Evolutionary conservation across 2,888 invertebrate genomes (phyloP), one percentile per base, ranked within the genome.

Genomic region (Agriotes lineatus): DNA sequence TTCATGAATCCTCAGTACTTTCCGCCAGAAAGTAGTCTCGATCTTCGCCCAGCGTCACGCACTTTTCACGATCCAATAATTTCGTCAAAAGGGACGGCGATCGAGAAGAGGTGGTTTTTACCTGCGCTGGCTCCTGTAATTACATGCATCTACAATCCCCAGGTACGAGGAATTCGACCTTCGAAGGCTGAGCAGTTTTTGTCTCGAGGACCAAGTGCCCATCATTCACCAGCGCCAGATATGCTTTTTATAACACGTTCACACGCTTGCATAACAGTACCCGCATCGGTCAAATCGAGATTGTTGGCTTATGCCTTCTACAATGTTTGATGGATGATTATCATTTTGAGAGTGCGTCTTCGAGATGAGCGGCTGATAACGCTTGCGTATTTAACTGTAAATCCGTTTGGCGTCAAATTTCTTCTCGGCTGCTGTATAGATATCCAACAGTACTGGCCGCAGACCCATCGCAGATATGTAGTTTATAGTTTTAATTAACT

Each of bases 171-270:
- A 59, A 59, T 59, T 42, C 59, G 59, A 20, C 59, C 59, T 59
- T 59, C 59, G 44, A 59, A 59, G 59, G 59, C 22, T 59, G 59
- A 59, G 42, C 59, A 59, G 44, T 59, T 59, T 45, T 59, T 59
- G 42, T 33, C 30, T 45, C 2, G 44, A 22, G 44, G 19, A 59
- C n/a, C 52, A 52, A 52, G 52, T 48, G 52, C 52, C 33, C 52
- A 52, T 52, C 52, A 52, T 52, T 33, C 52, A 18, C 52, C 33
- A 52, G 52, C 52, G 52, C 52, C 48, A 52, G 52, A 33, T 52
- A 52, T 52, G 18, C 16, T 52, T 52, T 52, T 52, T 52, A 52
- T 33, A 35, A 33, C 12, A 25, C 52, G 52, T 52, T 52, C 52
- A 33, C 52, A 52, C 33, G 52, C 52, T 52, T 52, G 33, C 25